phyloP scores from a whole-genome alignment of 1,140 invertebrate genomes.

The Penaeus indicus region DNA sequence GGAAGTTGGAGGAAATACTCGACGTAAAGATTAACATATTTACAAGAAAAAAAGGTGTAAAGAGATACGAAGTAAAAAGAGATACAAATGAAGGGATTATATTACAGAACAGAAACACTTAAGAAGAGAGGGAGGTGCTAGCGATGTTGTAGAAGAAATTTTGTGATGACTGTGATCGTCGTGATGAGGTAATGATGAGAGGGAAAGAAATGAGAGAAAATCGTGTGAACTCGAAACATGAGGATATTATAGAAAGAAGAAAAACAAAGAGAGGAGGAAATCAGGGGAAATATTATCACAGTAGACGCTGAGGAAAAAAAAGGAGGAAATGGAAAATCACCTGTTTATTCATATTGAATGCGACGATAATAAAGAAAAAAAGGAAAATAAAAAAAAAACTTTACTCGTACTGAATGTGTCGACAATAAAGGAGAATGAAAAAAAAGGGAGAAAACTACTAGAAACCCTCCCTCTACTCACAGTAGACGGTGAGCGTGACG shows the following conservation, averaged over 20 bases:
- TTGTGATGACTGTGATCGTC: too few species aligned
- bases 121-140: slow-evolving; percentile 9
- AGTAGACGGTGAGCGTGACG: not conserved
- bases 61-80: too few species aligned
- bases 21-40: too few species aligned
- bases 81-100: too few species aligned
- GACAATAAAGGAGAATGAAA: too few species aligned
- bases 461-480: not conserved
- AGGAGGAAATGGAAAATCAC: slow-evolving; percentile 37
- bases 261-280: not conserved
- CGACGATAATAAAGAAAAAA: not conserved
- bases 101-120: not conserved
- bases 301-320: not conserved
- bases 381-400: not conserved
- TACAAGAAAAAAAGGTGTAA: too few species aligned
- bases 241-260: not conserved
- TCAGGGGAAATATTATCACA: not conserved
- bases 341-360: too few species aligned
- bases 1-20: too few species aligned
- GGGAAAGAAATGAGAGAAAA: not conserved
- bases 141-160: too few species aligned
- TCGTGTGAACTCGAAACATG: not conserved
- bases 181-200: too few species aligned
- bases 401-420: too few species aligned
- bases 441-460: not conserved